A percentile compares a stretch with the other conserved stretches of the same genome.
These are phyloP conservation scores for Tromatobia lineatoria DNA, from an alignment of 2,888 invertebrate species.

Conservation along the genomic window DNA sequence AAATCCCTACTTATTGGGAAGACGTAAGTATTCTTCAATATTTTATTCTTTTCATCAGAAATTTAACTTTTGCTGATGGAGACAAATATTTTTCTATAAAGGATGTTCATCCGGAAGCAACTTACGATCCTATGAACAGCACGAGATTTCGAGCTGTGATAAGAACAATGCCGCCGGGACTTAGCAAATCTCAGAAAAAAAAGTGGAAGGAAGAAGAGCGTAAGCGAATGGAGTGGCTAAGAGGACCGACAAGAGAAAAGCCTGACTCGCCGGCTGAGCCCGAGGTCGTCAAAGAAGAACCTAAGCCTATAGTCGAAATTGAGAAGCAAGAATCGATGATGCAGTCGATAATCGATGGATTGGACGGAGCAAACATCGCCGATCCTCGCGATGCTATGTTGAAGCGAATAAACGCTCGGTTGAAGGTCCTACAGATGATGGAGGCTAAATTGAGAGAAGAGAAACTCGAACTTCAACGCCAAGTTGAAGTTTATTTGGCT, in stretches of 20 bases:
- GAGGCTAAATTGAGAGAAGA: conserved; percentile 54
- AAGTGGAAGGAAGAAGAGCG: conserved; percentile 47
- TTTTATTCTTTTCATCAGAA: neutral
- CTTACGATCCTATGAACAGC: conserved; percentile 46
- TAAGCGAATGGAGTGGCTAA: conserved; percentile 32
- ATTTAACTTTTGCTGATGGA: too few relatives aligned
- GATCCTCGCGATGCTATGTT: conserved; percentile 59
- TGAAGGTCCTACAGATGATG: conserved; percentile 44
- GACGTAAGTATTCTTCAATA: conserved; percentile 30
- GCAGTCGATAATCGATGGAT: conserved; percentile 52
- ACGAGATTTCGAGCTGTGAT: conserved; percentile 46
- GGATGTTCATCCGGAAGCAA: conserved; percentile 39
- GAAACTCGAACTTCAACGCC: conserved; percentile 48
- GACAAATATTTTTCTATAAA: neutral
- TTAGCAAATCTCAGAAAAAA: conserved; percentile 49
- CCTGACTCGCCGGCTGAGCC: conserved; percentile 19
- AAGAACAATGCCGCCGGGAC: conserved; percentile 42
- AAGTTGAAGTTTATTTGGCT: conserved; percentile 50
- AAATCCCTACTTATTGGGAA: conserved; percentile 44
- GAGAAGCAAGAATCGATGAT: conserved; percentile 22
- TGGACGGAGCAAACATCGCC: conserved; percentile 50
- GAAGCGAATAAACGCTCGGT: conserved; percentile 51
- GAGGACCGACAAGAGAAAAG: conserved; percentile 50
- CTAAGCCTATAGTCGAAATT: conserved; percentile 1
- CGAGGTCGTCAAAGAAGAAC: neutral